These are phyloP conservation scores for Sylvietta virens DNA, from an alignment of 2,113 vertebrate species.

Conservation along the genomic window DNA sequence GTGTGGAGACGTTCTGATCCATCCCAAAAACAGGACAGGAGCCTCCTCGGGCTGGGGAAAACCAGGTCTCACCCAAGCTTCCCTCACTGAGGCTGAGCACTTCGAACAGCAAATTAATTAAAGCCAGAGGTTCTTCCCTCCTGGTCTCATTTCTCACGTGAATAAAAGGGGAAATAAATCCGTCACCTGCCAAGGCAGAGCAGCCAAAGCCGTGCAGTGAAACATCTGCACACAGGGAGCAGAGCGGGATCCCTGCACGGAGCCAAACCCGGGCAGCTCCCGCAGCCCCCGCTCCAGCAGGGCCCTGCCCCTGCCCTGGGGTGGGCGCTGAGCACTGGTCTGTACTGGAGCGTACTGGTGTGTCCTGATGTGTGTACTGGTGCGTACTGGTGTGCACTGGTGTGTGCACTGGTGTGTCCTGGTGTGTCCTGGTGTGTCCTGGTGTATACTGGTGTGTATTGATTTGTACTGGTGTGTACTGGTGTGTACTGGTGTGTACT, in stretches of 20 bases:
- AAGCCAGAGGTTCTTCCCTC: background rate
- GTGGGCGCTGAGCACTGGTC: too few relatives aligned
- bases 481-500: background rate
- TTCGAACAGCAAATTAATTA: background rate
- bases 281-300: background rate
- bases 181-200: background rate
- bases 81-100: background rate
- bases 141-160: background rate
- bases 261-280: background rate
- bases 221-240: background rate
- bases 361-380: background rate
- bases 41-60: background rate
- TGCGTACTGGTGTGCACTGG: background rate
- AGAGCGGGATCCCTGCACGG: background rate
- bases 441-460: background rate
- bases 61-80: background rate
- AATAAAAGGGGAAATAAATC: background rate
- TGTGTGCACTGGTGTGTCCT: background rate
- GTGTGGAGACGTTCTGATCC: background rate
- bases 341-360: background rate
- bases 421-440: background rate
- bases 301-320: background rate
- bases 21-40: background rate
- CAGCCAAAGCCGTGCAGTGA: background rate
- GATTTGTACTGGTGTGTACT: background rate